Percentiles rank a stretch among this genome's conserved stretches.
Evolutionary conservation across 1,140 invertebrate species (phyloP).

Genomic region (Trypoxylus dichotomus): DNA sequence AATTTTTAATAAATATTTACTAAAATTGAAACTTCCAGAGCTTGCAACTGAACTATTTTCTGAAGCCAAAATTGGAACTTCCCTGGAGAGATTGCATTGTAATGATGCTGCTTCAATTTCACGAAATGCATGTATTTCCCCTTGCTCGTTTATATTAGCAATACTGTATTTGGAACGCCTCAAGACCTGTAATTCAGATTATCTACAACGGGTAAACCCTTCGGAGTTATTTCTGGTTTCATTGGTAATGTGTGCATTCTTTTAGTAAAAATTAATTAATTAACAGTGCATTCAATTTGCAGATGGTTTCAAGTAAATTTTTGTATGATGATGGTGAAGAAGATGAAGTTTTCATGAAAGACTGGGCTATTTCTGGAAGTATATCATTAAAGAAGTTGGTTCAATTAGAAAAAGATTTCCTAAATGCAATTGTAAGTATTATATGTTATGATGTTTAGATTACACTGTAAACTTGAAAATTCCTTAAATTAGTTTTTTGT

Average conservation of each 20-base stretch:
- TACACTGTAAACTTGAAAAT: no score
- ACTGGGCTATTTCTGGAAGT: slow-evolving; percentile 84
- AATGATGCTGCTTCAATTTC: slow-evolving; percentile 78
- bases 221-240: slow-evolving; percentile 91
- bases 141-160: slow-evolving; percentile 79
- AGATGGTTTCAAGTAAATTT: slow-evolving; percentile 97
- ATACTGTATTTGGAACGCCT: slow-evolving; percentile 86
- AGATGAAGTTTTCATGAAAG: slow-evolving; percentile 82
- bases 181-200: slow-evolving; percentile 78
- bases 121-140: slow-evolving; percentile 80
- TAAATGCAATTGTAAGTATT: slow-evolving; percentile 82
- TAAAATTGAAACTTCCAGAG: slow-evolving; percentile 58
- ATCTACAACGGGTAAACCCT: slow-evolving; percentile 77
- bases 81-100: slow-evolving; percentile 77
- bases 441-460: not conserved
- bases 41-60: slow-evolving; percentile 82
- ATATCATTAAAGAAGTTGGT: slow-evolving; percentile 77
- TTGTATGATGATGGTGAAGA: slow-evolving; percentile 89
- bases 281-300: slow-evolving; percentile 37
- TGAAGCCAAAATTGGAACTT: slow-evolving; percentile 66
- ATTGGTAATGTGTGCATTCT: slow-evolving; percentile 69
- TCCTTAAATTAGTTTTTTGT: no score
- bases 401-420: slow-evolving; percentile 83
- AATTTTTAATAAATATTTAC: slow-evolving; percentile 27
- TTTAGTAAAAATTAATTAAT: slow-evolving; percentile 28